Base-by-base conservation (phyloP, 1,140 invertebrate species). In the Scylla paramamosain region DNA sequence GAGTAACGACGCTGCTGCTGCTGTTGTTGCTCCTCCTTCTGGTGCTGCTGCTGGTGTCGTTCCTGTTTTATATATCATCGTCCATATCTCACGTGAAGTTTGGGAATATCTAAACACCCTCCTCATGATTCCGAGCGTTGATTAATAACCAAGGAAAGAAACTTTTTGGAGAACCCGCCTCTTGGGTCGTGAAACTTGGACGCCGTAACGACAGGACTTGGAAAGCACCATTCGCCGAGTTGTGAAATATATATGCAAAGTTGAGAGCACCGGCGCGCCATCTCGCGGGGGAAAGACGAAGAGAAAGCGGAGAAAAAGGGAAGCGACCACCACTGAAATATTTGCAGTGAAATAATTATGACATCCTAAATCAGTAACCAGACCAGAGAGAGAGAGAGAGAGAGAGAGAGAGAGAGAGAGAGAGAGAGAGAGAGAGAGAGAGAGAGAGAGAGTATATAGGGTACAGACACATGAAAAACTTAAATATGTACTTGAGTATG, bases 201-300 rank as follows among this genome's bases (percentile, higher is more conserved):
- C 67, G 67, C 67, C 20, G 67, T 77, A 77, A 77, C 67, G 67
- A 77, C 67, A 77, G 67, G 67, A 77, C 67, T 77, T 77, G 67
- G 67, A 77, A 77, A 77, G 67, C 67, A 77, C 67, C 67, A 77
- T 77, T 77, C 67, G 67, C 67, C 67, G 67, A 77, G 67, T 77
- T 77, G 67, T 77, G 67, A 77, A 77, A 77, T 77, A 77, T 77
- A 77, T 77, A 77, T 77, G 67, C 67, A 77, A 77, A 77, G 67
- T 77, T 77, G 20, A n/a, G 67, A 77, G 67, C 67, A 77, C 67
- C 67, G 20, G 25, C 20, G n/a, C 67, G 67, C 20, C 39, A 39
- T 39, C 39, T 39, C 39, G 25, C 20, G 67, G 20, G 67, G n/a
- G 67, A n/a, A 59, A 59, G 52, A 59, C 52, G 52, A 59, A 59